These are phyloP conservation scores for Oxytorus armatus DNA, from an alignment of 2,888 invertebrate genomes.

Conservation along the genomic window DNA sequence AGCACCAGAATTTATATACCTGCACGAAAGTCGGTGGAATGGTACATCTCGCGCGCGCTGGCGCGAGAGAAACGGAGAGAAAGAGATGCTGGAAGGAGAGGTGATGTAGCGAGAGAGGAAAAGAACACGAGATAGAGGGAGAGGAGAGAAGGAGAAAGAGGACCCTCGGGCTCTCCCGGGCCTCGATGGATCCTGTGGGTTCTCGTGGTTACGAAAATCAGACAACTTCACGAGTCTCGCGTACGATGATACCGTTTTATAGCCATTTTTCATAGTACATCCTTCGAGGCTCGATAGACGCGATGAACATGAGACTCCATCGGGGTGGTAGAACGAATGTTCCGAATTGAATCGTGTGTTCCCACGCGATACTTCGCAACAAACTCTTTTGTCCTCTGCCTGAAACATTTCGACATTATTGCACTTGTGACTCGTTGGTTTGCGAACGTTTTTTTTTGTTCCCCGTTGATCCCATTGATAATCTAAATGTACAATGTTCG, in stretches of 20 bases:
- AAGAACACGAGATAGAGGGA: conserved; percentile 58
- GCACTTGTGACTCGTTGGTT: background rate
- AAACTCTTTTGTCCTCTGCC: no score
- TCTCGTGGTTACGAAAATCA: conserved; percentile 62
- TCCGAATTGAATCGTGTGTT: background rate
- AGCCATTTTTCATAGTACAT: conserved; percentile 24
- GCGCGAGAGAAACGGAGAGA: conserved; percentile 67
- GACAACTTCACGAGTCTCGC: conserved; percentile 40
- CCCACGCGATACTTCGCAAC: no score
- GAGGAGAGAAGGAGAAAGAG: conserved; percentile 63
- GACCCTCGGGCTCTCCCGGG: conserved; percentile 57
- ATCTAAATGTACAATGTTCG: background rate
- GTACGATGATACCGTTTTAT: conserved; percentile 40
- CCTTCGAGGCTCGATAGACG: background rate
- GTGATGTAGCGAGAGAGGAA: conserved; percentile 38
- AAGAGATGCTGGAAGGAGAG: conserved; percentile 62
- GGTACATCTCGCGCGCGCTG: no score
- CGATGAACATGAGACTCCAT: background rate
- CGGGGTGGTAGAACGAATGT: background rate
- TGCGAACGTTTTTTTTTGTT: background rate
- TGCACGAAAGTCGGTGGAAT: conserved; percentile 81
- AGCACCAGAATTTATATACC: conserved; percentile 84
- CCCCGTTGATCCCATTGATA: background rate
- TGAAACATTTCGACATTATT: no score
- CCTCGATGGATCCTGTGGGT: conserved; percentile 63